These are phyloP conservation scores for Diacarnus erythraeanus DNA, from an alignment of 37 sponge, comb jelly and placozoan species.

Conservation along the genomic window DNA sequence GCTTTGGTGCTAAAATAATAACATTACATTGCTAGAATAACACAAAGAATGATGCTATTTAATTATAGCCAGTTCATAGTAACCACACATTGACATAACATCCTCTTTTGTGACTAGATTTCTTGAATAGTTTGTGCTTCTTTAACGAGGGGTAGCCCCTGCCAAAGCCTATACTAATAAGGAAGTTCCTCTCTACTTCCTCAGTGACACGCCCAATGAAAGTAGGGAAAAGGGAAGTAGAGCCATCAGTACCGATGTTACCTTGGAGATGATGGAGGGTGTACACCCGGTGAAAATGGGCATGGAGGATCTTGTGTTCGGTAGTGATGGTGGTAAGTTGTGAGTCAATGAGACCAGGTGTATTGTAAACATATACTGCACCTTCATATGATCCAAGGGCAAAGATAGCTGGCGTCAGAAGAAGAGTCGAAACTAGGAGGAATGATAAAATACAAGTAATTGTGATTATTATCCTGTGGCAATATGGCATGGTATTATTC, in stretches of 20 bases:
- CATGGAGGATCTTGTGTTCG: not conserved
- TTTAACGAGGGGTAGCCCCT: not conserved
- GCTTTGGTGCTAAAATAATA: too few species aligned
- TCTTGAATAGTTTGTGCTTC: not conserved
- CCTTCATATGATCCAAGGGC: slow-evolving; percentile 39
- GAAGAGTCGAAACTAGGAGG: slow-evolving; percentile 26
- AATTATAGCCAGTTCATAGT: slow-evolving; percentile 6
- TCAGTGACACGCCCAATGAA: slow-evolving; percentile 30
- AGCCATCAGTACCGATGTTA: slow-evolving; percentile 13
- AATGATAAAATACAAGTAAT: not conserved
- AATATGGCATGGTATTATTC: too few species aligned
- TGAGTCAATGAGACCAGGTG: not conserved
- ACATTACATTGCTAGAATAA: not conserved
- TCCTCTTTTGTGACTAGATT: not conserved
- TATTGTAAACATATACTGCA: slow-evolving; percentile 1
- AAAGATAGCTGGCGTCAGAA: slow-evolving; percentile 13
- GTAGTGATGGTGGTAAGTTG: not conserved
- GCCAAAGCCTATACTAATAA: slow-evolving; percentile 51
- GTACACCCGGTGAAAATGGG: slow-evolving; percentile 23
- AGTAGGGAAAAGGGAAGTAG: slow-evolving; percentile 47
- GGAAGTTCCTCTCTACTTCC: slow-evolving; percentile 10
- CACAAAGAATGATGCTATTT: too few species aligned
- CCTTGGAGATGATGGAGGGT: slow-evolving; percentile 18
- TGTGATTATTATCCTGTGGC: too few species aligned
- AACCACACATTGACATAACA: slow-evolving; percentile 36